Evolutionary conservation across 2,113 vertebrate species (phyloP).

Genomic region (Clarias macrocephalus): DNA sequence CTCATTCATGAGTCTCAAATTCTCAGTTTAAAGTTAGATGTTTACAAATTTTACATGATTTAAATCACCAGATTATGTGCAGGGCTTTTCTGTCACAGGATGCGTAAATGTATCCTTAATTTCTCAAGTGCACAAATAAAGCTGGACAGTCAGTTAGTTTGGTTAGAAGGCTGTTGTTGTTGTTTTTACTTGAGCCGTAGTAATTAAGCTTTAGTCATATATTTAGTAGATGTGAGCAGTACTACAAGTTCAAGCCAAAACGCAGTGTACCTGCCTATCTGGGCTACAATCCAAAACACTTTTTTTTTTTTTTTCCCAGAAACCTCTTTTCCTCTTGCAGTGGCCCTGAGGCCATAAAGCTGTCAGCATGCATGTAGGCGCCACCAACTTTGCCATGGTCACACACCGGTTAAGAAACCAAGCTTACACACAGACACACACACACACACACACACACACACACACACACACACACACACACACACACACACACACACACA

Average conservation of each 20-base stretch:
- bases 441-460: conserved; percentile 41
- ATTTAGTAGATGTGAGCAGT: conserved; percentile 72
- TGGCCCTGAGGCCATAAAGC: conserved; percentile 81
- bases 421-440: conserved; percentile 38
- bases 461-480: conserved; percentile 68
- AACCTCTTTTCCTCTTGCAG: conserved; percentile 70
- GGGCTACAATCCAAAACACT: conserved; percentile 80
- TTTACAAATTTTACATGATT: not conserved
- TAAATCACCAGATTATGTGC: not conserved
- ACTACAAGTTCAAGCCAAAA: conserved; percentile 79
- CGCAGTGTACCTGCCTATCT: conserved; percentile 85
- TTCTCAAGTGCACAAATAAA: not conserved
- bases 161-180: not conserved
- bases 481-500: conserved; percentile 41
- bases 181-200: not conserved
- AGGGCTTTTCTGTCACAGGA: not conserved
- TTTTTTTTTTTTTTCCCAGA: conserved; percentile 78
- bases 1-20: not conserved
- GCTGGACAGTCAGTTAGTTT: not conserved
- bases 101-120: not conserved
- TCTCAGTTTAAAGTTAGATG: no score
- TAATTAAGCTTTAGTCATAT: conserved; percentile 69
- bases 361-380: conserved; percentile 83
- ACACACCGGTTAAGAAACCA: conserved; percentile 71
- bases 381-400: conserved; percentile 80